Evolutionary conservation across 2,797 vertebrate species (phyloP).

Genomic region (Epinephelus coioides): DNA sequence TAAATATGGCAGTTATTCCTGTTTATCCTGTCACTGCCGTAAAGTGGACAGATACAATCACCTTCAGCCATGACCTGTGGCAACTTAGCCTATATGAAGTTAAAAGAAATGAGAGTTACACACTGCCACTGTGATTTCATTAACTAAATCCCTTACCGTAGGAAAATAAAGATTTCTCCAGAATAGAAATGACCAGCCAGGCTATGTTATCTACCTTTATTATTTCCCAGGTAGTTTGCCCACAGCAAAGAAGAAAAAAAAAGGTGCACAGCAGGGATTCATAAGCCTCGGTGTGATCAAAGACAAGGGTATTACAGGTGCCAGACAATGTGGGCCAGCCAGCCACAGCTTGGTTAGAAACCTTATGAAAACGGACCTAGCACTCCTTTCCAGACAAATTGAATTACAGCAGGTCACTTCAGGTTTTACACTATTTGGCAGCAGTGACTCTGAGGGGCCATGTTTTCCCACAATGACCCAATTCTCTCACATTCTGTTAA

Average conservation of each 20-base stretch:
- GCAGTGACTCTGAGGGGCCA: slow-evolving; percentile 44
- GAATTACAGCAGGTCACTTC: slow-evolving; percentile 60
- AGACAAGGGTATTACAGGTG: slow-evolving; percentile 25
- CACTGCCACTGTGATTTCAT: slow-evolving; percentile 1
- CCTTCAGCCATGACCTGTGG: slow-evolving; percentile 5
- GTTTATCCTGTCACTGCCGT: no score
- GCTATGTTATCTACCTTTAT: neutral
- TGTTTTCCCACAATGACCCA: slow-evolving; percentile 73
- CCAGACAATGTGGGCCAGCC: slow-evolving; percentile 39
- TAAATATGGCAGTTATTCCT: no score
- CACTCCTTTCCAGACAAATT: slow-evolving; percentile 44
- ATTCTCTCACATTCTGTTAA: slow-evolving; percentile 79
- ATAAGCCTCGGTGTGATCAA: slow-evolving; percentile 27
- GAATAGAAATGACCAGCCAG: neutral
- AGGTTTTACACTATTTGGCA: slow-evolving; percentile 64
- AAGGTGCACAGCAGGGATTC: slow-evolving; percentile 13
- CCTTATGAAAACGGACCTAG: slow-evolving; percentile 46
- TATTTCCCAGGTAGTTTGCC: slow-evolving; percentile 12
- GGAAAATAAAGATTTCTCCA: neutral
- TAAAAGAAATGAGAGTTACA: slow-evolving; percentile 35
- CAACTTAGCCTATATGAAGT: slow-evolving; percentile 7
- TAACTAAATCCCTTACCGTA: slow-evolving; percentile 6
- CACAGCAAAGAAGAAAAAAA: neutral
- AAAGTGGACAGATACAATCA: neutral
- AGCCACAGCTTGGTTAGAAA: slow-evolving; percentile 19